Percentiles rank a stretch among this genome's conserved stretches.
These are phyloP conservation scores for Lethenteron camtschaticum DNA, from an alignment of 2,113 vertebrate genomes.

Conservation along the genomic window DNA sequence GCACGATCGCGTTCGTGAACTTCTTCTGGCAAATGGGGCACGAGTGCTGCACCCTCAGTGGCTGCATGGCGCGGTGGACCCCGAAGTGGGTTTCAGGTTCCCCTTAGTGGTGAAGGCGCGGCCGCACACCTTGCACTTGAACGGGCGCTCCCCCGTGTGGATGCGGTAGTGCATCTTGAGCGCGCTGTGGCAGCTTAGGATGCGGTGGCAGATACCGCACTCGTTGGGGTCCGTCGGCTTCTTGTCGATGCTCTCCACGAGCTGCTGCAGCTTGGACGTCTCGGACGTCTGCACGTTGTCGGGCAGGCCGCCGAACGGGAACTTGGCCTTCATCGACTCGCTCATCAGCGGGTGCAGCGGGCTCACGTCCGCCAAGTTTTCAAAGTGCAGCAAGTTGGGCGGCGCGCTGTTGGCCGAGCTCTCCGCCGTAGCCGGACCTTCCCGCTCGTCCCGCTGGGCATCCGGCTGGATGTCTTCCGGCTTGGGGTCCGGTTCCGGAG, in stretches of 20 bases:
- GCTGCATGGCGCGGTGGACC: slow-evolving; percentile 88
- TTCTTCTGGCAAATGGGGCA: slow-evolving; percentile 99
- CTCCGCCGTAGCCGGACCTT: background rate
- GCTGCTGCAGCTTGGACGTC: slow-evolving; percentile 89
- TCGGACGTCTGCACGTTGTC: slow-evolving; percentile 99
- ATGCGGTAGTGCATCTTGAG: slow-evolving; percentile 99
- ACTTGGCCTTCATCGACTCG: slow-evolving; percentile 83
- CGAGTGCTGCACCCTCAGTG: slow-evolving; percentile 83
- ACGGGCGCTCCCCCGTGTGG: slow-evolving; percentile 89
- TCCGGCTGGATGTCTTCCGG: too few species aligned
- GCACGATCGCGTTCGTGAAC: slow-evolving; percentile 90
- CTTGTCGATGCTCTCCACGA: slow-evolving; percentile 97
- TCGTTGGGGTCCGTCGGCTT: slow-evolving; percentile 98
- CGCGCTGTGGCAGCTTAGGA: slow-evolving; percentile 95
- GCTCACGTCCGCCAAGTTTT: slow-evolving; percentile 20
- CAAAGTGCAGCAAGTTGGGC: background rate
- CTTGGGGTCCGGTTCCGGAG: too few species aligned
- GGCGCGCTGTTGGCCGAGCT: background rate
- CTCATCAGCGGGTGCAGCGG: slow-evolving; percentile 51
- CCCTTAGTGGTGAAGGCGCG: slow-evolving; percentile 97
- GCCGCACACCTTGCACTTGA: slow-evolving; percentile 98
- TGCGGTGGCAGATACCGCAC: slow-evolving; percentile 86
- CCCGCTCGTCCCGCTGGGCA: background rate
- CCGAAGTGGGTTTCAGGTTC: slow-evolving; percentile 98
- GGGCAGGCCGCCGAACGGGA: slow-evolving; percentile 84